A percentile compares a stretch with the other conserved stretches of the same genome.
Conservation (phyloP, 2,888 invertebrate species). For the Thyatira batis region DNA sequence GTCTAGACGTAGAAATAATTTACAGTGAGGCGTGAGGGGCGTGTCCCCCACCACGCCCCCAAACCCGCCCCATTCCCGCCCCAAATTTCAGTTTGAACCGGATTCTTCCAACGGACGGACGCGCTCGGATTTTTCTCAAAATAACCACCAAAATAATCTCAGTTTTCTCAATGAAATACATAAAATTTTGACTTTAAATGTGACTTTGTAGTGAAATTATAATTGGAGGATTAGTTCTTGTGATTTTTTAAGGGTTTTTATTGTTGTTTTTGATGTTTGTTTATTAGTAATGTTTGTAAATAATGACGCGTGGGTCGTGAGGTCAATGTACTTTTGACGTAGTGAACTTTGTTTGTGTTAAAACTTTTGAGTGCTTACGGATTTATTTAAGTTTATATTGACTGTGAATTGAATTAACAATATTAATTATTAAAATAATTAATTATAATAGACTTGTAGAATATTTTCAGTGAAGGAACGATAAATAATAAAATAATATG, state of each 20-base stretch:
- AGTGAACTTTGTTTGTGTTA: slow-evolving; percentile 8
- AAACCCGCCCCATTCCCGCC: slow-evolving; percentile 9
- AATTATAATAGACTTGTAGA: no score
- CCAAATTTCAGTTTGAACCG: slow-evolving; percentile 16
- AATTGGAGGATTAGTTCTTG: background rate
- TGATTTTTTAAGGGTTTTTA: slow-evolving; percentile 6
- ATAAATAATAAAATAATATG: no score
- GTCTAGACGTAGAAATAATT: slow-evolving; percentile 39
- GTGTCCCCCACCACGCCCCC: slow-evolving; percentile 24
- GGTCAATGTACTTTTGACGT: slow-evolving; percentile 25
- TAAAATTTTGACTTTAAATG: background rate
- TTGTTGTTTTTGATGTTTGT: slow-evolving; percentile 14
- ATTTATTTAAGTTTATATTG: slow-evolving; percentile 2
- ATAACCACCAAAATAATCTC: background rate
- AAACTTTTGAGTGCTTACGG: slow-evolving; percentile 8
- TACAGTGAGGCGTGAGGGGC: slow-evolving; percentile 22
- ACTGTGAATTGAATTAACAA: no score
- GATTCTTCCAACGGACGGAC: slow-evolving; percentile 1
- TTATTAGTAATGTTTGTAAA: slow-evolving; percentile 49
- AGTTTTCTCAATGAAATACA: background rate
- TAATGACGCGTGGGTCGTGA: slow-evolving; percentile 38
- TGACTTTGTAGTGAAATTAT: background rate
- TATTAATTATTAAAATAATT: no score
- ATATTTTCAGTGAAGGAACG: no score
- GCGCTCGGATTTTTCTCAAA: background rate